These are phyloP conservation scores for Drosophila lacertosa DNA, from an alignment of 1,140 invertebrate species.

Conservation along the genomic window DNA sequence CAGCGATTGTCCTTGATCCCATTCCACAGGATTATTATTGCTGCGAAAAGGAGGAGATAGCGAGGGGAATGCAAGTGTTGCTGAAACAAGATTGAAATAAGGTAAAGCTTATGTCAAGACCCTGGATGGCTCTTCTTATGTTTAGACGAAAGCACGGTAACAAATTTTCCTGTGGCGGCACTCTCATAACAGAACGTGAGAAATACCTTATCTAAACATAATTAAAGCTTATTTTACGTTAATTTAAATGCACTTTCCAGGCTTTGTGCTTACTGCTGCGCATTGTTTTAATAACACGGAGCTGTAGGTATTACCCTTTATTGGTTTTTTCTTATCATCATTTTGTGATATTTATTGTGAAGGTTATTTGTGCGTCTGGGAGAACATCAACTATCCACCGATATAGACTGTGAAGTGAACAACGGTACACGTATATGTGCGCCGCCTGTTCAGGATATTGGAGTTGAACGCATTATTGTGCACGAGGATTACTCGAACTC, in stretches of 20 bases:
- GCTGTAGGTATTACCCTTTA: no score
- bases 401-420: neutral
- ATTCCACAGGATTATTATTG: neutral
- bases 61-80: neutral
- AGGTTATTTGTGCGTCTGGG: slow-evolving; percentile 30
- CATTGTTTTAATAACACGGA: no score
- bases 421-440: neutral
- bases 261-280: no score
- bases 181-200: no score
- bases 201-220: no score
- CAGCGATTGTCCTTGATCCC: neutral
- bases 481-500: neutral
- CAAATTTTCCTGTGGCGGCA: no score
- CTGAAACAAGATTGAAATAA: neutral
- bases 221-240: no score
- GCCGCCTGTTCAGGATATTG: slow-evolving; percentile 9
- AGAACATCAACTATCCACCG: slow-evolving; percentile 10
- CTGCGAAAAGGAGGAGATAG: slow-evolving; percentile 8
- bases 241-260: no score
- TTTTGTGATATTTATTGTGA: no score
- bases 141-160: neutral
- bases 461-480: neutral
- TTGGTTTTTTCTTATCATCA: no score
- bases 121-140: slow-evolving; percentile 30
- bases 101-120: slow-evolving; percentile 21